Conservation (phyloP, 2,113 vertebrate genomes). For the Fregata magnificens region DNA sequence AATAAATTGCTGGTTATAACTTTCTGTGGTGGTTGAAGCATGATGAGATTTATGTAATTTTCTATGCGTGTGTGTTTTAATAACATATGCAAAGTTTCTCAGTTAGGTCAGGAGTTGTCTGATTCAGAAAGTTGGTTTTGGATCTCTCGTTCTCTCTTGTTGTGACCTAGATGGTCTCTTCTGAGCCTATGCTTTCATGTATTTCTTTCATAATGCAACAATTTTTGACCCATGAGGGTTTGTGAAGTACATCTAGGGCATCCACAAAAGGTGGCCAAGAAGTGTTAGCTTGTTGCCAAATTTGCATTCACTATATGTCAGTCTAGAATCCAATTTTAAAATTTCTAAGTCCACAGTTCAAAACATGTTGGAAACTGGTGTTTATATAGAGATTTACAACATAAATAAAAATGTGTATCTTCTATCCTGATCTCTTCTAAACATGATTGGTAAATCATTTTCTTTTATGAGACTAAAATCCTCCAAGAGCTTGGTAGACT, state of each 20-base stretch:
- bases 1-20: neutral
- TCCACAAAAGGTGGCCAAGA: neutral
- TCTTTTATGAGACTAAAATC: neutral
- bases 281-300: neutral
- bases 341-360: neutral
- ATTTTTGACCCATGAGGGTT: neutral
- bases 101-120: neutral
- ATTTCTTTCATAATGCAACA: neutral
- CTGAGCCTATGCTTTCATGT: neutral
- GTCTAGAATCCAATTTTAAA: neutral
- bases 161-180: neutral
- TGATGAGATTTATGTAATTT: neutral
- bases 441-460: neutral
- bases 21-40: neutral
- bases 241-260: neutral
- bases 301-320: neutral
- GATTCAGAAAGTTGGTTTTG: neutral
- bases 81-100: neutral
- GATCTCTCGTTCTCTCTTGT: neutral
- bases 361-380: neutral
- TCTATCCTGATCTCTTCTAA: neutral
- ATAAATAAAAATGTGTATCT: neutral
- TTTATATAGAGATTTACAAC: neutral
- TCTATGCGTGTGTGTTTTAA: neutral
- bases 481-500: neutral